A percentile compares a stretch with the other conserved stretches of the same genome.
Conservation (phyloP, 2,888 invertebrate genomes). For the Bhutanitis thaidina region DNA sequence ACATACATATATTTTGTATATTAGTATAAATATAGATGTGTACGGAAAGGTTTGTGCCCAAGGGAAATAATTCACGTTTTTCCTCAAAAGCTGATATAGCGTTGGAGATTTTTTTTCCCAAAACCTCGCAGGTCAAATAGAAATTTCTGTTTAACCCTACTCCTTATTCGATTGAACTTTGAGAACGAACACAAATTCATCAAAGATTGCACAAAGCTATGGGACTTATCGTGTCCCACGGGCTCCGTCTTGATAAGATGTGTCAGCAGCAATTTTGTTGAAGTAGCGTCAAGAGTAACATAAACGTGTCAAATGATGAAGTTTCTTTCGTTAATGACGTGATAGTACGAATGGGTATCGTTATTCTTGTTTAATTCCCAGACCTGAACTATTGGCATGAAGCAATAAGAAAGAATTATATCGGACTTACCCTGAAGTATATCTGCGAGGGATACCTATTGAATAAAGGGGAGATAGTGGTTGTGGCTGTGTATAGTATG, state of each 20-base stretch:
- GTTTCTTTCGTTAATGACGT: too few species aligned
- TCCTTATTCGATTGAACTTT: not conserved
- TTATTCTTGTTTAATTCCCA: too few species aligned
- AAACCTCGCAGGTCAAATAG: not conserved
- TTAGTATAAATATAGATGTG: too few species aligned
- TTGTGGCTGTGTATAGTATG: too few species aligned
- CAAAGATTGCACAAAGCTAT: not conserved
- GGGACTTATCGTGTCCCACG: not conserved
- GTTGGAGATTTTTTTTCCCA: not conserved
- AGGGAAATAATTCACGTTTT: not conserved
- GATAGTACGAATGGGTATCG: too few species aligned
- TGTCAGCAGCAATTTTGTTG: conserved; percentile 1
- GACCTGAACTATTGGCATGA: too few species aligned
- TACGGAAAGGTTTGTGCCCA: not conserved
- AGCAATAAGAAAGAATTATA: too few species aligned
- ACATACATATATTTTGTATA: too few species aligned
- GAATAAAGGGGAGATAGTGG: too few species aligned
- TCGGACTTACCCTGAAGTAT: too few species aligned
- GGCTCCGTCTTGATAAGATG: not conserved
- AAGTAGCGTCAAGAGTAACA: not conserved
- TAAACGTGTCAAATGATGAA: too few species aligned
- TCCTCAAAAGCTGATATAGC: not conserved
- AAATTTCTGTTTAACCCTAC: not conserved
- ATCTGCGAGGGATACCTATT: too few species aligned
- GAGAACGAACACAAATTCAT: not conserved